phyloP scores from a whole-genome alignment of 2,113 vertebrate genomes.

The Elgaria multicarinata region DNA sequence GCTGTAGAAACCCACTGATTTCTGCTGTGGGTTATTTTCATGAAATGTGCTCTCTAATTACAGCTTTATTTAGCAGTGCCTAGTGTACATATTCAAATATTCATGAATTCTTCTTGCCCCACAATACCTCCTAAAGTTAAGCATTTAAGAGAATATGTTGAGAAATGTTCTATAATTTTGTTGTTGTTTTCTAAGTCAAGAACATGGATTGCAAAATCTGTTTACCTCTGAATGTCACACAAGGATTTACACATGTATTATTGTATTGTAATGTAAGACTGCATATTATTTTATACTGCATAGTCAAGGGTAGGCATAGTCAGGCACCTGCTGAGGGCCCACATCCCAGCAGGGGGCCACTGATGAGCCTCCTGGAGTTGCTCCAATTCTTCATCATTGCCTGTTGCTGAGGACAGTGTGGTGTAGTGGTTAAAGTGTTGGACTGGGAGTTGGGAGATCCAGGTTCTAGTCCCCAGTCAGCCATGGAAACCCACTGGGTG shows the following conservation, averaged over 20 bases:
- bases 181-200: not conserved
- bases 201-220: constrained; percentile 1
- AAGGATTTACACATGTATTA: not conserved
- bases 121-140: not conserved
- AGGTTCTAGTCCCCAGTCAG: too few relatives aligned
- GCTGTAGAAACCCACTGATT: not conserved
- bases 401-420: too few relatives aligned
- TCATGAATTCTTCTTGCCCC: not conserved
- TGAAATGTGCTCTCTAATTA: accelerated
- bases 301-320: too few relatives aligned
- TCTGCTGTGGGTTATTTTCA: not conserved
- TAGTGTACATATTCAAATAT: not conserved
- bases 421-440: too few relatives aligned
- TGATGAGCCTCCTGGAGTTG: too few relatives aligned
- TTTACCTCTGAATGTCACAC: constrained; percentile 25
- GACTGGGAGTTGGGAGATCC: too few relatives aligned
- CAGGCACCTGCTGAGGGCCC: too few relatives aligned
- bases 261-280: too few relatives aligned
- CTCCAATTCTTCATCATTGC: too few relatives aligned
- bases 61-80: not conserved
- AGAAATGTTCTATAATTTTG: not conserved
- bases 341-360: too few relatives aligned
- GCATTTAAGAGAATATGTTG: constrained; percentile 1
- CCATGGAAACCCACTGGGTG: too few relatives aligned
- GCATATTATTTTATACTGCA: too few relatives aligned